Evolutionary conservation across 2,113 vertebrate genomes (phyloP), one percentile per base, ranked within the genome.

Genomic region (Chionis minor): DNA sequence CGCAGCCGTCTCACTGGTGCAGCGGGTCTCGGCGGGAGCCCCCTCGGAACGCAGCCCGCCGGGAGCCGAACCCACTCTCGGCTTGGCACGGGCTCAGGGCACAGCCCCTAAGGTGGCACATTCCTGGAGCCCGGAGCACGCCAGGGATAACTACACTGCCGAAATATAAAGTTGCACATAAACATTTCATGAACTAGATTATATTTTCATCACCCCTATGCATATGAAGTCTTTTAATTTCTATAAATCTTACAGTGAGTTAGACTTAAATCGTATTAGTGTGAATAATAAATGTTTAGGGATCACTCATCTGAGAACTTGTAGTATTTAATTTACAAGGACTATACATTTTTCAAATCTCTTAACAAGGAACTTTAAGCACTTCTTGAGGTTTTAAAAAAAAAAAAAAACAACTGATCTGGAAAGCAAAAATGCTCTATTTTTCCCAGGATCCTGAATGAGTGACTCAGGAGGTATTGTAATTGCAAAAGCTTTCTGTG

Each of bases 211-310:
- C 97, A 96, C 97, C 81, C 92, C 96, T 96, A 96, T 91, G 96
- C 95, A 86, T 91, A 89, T 92, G 94, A 98, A 97, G 95, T 93
- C 97, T 98, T 98, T 98, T 93, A 94, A 96, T 96, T 97, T 97
- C 96, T 92, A 96, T 97, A 97, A 98, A 97, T 97, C 98, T 97
- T 98, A 96, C 92, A 92, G 97, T 92, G 96, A 81, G 79, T 96
- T 92, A 51, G 96, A 77, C 79, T 96, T 94, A 95, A 95, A 90
- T 86, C 79, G 10, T 95, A 97, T 96, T 92, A 92, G 91, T 65
- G 91, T 97, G 97, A 97, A 98, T 98, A 97, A 98, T 97, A 91
- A 93, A 97, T 97, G 98, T 97, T 96, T 92, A 92, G 97, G 96
- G 97, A 97, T 96, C 94, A 93, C 79, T 97, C 95, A 86, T 95